Evolutionary conservation across 1,140 invertebrate species (phyloP), one percentile per base, ranked within the genome.

Genomic region (Dryas iulia): DNA sequence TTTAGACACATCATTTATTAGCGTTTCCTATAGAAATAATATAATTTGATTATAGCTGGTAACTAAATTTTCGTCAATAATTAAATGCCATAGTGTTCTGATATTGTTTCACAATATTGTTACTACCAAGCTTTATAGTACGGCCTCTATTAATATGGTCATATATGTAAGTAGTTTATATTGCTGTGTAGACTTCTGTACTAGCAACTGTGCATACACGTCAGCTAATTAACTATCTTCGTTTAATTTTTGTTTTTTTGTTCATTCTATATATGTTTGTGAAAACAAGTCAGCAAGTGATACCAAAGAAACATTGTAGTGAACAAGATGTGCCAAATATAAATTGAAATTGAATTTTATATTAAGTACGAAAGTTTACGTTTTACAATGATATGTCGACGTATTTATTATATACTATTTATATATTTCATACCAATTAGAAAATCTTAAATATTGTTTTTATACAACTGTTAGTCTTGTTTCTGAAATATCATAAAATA

Each of bases 151-250:
- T 39, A 31, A 59, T 25, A 66, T 24, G 35, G 60, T 52, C 33
- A 58, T 61, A 56, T 58, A 25, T 67, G 25, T 59, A 63, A 57
- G 59, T 63, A 72, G 70, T 53, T 67, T 67, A 28, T 53, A 62
- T 72, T 72, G 65, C 59, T 67, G 24, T 59, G 64, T 72, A 72
- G 70, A 52, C 59, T 63, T 67, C 65, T 33, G 58, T 71, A 59
- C 28, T 66, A 54, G 47, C 28, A 47, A 47, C 39, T 18, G 24
- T 54, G 47, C 60, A 63, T 54, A 53, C 26, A 63, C 26, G 26
- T 53, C 7, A 18, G 6, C 35, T 18, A 6, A 21, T 47, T 47
- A 47, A 47, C 35, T 2, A 8, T 18, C 7, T 35, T 35, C 14
- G 4, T 47, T 47, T 6, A 8, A 6, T 47, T 21, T 21, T 35